phyloP scores from a whole-genome alignment of 2,888 invertebrate species.

The Plagodis dolabraria region DNA sequence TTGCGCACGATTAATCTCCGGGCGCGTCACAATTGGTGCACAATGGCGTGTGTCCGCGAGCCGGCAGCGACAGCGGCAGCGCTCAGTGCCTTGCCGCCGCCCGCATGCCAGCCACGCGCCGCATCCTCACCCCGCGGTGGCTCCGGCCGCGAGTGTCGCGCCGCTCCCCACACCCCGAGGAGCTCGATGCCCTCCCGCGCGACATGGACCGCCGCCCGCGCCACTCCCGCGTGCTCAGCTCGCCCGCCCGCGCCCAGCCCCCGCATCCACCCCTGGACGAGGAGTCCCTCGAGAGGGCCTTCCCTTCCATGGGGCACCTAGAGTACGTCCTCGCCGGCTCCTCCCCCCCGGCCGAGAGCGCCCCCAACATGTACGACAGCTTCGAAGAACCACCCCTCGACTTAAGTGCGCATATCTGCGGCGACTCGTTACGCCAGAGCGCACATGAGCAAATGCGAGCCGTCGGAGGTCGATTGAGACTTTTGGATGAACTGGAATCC shows the following conservation, averaged over 20 bases:
- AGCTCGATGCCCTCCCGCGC: constrained; percentile 48
- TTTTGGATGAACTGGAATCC: constrained; percentile 90
- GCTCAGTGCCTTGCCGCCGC: constrained; percentile 63
- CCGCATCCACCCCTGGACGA: constrained; percentile 59
- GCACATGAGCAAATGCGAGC: constrained; percentile 90
- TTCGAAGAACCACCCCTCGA: constrained; percentile 90
- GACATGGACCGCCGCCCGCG: constrained; percentile 55
- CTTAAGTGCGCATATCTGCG: constrained; percentile 89
- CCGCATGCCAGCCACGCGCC: constrained; percentile 76
- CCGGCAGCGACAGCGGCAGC: constrained; percentile 2
- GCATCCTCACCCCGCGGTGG: constrained; percentile 71
- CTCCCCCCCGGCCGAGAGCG: constrained; percentile 92
- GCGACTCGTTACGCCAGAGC: constrained; percentile 89
- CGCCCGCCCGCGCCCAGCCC: constrained; percentile 41
- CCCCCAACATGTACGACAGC: constrained; percentile 92
- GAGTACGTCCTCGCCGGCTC: constrained; percentile 92
- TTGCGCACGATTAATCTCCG: constrained; percentile 54
- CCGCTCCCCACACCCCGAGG: constrained; percentile 60
- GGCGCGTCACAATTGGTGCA: constrained; percentile 63
- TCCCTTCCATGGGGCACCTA: constrained; percentile 87
- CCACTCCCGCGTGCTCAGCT: constrained; percentile 65
- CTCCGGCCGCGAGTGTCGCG: constrained; percentile 50
- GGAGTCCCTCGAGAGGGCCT: constrained; percentile 87
- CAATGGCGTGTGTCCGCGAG: constrained; percentile 50
- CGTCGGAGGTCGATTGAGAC: constrained; percentile 87